These are phyloP conservation scores for Lasioglossum baleicum DNA, from an alignment of 1,140 invertebrate species.

Conservation along the genomic window DNA sequence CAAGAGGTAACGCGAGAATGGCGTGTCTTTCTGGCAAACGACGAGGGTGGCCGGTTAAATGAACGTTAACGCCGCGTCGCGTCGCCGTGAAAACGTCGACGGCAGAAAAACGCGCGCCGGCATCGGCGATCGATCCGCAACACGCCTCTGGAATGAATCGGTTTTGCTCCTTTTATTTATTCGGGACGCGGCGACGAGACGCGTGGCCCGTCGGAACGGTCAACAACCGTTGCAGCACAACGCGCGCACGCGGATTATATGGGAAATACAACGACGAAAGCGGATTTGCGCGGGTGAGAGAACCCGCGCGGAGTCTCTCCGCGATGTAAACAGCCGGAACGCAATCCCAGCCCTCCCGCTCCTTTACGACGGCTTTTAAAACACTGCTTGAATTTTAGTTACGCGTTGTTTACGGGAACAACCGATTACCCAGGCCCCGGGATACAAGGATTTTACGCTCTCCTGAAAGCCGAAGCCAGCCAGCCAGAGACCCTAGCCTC, in stretches of 20 bases:
- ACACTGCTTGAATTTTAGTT: conserved; percentile 10
- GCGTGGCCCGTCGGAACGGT: neutral
- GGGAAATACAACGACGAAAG: neutral
- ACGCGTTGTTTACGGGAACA: neutral
- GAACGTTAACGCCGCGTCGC: conserved; percentile 25
- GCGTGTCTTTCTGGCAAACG: conserved; percentile 46
- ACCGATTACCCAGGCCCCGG: neutral
- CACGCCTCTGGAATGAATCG: neutral
- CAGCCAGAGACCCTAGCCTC: too few species aligned
- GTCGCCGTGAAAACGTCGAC: conserved; percentile 24
- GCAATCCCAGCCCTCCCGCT: neutral
- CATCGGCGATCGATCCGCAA: conserved; percentile 33
- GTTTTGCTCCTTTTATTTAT: neutral
- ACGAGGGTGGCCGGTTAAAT: conserved; percentile 55
- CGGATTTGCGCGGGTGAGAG: neutral
- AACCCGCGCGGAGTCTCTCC: too few species aligned
- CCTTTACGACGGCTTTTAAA: conserved; percentile 14
- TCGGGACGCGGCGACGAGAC: neutral
- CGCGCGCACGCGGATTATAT: neutral
- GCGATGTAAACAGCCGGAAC: neutral
- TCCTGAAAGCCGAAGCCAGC: neutral
- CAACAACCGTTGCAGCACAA: too few species aligned
- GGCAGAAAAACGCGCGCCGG: conserved; percentile 16
- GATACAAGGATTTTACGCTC: conserved; percentile 16
- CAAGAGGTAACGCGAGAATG: conserved; percentile 52